Percentiles rank a stretch among this genome's conserved stretches.
Conservation (phyloP, 2,113 vertebrate species). For the Hemiprocne comata region DNA sequence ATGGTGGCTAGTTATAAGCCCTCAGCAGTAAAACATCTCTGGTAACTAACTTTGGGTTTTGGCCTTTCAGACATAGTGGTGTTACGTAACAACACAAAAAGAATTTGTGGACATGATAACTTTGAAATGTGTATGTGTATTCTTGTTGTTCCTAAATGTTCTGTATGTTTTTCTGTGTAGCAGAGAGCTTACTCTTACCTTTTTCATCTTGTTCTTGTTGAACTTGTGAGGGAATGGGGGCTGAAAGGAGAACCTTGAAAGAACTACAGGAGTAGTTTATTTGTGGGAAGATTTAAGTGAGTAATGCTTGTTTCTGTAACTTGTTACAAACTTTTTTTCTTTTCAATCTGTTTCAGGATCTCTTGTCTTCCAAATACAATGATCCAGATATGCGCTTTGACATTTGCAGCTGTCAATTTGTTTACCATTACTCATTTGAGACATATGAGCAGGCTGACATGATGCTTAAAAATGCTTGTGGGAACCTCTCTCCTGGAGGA, state of each 20-base stretch:
- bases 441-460: conserved; percentile 88
- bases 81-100: not conserved
- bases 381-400: conserved; percentile 84
- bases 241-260: not conserved
- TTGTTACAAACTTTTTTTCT: not conserved
- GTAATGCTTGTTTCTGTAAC: not conserved
- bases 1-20: fast-evolving
- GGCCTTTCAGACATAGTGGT: not conserved
- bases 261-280: not conserved
- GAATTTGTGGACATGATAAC: not conserved
- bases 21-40: not conserved
- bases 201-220: not conserved
- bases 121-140: not conserved
- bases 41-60: not conserved
- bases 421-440: conserved; percentile 97
- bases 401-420: conserved; percentile 97
- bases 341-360: conserved; percentile 79
- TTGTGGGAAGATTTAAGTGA: not conserved
- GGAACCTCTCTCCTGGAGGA: conserved; percentile 88
- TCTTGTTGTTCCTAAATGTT: not conserved
- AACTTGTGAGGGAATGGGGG: not conserved
- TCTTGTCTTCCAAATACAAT: conserved; percentile 82
- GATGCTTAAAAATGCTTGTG: conserved; percentile 97
- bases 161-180: not conserved
- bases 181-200: not conserved